Percentiles rank a stretch among this genome's conserved stretches.
Evolutionary conservation across 2,113 vertebrate genomes (phyloP).

Genomic region (Acanthisitta chloris): DNA sequence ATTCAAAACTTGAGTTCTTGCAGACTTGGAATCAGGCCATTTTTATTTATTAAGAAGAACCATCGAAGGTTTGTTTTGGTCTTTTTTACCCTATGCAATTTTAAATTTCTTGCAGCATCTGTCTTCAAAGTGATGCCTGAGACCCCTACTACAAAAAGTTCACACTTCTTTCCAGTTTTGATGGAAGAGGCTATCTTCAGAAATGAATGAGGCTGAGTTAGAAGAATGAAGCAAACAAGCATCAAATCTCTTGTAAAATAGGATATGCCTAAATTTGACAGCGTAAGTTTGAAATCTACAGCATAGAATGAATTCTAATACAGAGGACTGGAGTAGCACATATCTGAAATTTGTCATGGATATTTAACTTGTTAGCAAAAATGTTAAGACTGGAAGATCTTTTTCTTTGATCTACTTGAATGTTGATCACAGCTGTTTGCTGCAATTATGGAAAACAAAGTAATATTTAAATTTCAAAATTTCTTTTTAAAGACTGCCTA

Average conservation of each 20-base stretch:
- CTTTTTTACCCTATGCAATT: neutral
- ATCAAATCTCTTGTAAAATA: neutral
- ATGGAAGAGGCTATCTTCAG: neutral
- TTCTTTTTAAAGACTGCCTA: constrained; percentile 2
- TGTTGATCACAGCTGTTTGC: constrained; percentile 45
- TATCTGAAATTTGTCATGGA: neutral
- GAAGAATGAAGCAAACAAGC: neutral
- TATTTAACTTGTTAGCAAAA: constrained; percentile 34
- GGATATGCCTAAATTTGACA: neutral
- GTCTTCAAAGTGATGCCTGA: neutral
- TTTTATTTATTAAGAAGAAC: neutral
- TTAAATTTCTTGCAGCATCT: neutral
- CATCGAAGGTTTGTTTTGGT: neutral
- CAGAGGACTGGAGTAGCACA: neutral
- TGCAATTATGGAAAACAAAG: constrained; percentile 50
- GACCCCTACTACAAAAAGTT: neutral
- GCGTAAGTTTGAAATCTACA: neutral
- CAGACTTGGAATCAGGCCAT: neutral
- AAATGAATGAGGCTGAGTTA: neutral
- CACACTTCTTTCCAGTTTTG: neutral
- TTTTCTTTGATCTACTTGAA: constrained; percentile 42
- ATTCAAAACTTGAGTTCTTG: neutral
- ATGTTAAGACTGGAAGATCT: constrained; percentile 20
- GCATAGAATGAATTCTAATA: neutral
- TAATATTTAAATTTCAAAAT: constrained; percentile 52